A percentile compares a stretch with the other conserved stretches of the same genome.
Evolutionary conservation across 2,113 vertebrate species (phyloP).

Genomic region (Cinclus mexicanus): DNA sequence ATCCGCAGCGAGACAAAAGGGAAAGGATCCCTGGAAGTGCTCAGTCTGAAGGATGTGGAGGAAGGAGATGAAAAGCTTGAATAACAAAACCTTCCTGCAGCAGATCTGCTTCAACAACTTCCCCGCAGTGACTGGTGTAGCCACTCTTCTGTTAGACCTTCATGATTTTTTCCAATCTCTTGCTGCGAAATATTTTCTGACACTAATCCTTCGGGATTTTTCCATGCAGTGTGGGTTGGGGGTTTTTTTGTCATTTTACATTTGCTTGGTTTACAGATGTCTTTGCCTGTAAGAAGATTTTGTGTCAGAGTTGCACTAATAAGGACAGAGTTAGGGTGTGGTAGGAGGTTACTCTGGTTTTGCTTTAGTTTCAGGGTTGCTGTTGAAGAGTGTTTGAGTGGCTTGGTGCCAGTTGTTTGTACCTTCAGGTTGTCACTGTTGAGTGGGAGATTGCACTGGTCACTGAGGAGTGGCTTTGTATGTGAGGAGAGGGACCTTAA

Average conservation of each 20-base stretch:
- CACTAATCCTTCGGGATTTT: not conserved
- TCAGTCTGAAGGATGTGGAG: constrained; percentile 94
- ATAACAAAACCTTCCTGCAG: not conserved
- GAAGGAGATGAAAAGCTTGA: constrained; percentile 95
- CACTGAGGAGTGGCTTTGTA: not conserved
- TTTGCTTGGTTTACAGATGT: not conserved
- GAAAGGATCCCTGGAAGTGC: constrained; percentile 88
- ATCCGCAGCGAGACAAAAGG: constrained; percentile 94
- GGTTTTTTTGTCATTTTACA: not conserved
- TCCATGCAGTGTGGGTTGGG: not conserved
- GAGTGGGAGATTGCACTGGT: not conserved
- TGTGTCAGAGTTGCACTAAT: not conserved
- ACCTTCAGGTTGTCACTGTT: not conserved
- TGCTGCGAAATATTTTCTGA: constrained; percentile 44
- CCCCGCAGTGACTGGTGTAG: not conserved
- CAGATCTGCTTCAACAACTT: not conserved
- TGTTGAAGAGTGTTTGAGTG: not conserved
- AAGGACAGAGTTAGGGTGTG: not conserved
- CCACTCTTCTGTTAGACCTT: not conserved
- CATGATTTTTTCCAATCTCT: not conserved
- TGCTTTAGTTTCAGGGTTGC: not conserved
- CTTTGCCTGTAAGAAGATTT: not conserved
- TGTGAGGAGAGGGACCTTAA: not conserved
- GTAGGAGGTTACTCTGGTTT: not conserved
- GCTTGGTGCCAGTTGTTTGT: not conserved